These are phyloP conservation scores for Puntigrus tetrazona DNA, from an alignment of 2,113 vertebrate genomes.

Conservation along the genomic window DNA sequence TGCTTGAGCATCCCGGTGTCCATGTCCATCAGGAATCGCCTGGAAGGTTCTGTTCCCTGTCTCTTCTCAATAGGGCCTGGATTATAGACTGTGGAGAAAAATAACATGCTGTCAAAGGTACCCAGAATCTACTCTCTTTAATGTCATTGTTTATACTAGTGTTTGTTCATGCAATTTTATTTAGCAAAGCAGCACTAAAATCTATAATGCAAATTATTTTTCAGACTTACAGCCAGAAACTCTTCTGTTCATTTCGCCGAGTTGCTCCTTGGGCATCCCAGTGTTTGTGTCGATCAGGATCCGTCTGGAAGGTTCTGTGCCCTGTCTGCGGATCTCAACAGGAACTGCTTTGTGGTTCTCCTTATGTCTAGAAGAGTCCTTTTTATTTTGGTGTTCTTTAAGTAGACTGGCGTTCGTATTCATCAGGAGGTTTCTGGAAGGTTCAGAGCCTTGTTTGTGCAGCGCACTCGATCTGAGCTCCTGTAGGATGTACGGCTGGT, in stretches of 20 bases:
- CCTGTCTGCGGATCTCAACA: conserved; percentile 47
- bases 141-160: too few species aligned
- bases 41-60: conserved; percentile 55
- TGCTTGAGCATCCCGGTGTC: neutral
- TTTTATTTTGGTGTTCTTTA: neutral
- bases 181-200: too few species aligned
- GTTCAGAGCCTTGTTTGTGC: neutral
- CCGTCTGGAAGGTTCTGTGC: conserved; percentile 65
- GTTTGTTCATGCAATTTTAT: neutral
- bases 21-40: neutral
- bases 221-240: conserved; percentile 10
- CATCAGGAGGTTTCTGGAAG: neutral
- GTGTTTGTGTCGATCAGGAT: conserved; percentile 65
- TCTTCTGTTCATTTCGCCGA: conserved; percentile 63
- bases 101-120: neutral
- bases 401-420: neutral
- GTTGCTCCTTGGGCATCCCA: conserved; percentile 59
- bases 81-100: conserved; percentile 1
- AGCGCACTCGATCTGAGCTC: neutral
- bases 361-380: neutral
- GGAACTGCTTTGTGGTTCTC: neutral
- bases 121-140: neutral
- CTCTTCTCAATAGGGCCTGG: neutral
- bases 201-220: neutral
- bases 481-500: neutral